Conservation (phyloP, 1,140 invertebrate genomes). For the Linepithema humile region DNA sequence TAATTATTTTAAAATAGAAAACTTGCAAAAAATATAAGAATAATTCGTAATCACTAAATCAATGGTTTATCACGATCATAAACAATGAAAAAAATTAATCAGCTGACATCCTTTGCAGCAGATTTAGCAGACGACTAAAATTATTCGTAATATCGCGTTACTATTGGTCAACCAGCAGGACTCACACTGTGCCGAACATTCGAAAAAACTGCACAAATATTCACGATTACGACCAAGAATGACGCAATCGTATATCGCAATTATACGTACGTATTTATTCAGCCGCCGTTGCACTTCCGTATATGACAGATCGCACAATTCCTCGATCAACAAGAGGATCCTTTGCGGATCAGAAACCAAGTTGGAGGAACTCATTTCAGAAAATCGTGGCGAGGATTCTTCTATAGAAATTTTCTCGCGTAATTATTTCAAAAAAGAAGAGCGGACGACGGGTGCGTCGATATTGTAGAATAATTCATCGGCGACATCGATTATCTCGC, state of each 20-base stretch:
- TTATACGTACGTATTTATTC: conserved; percentile 75
- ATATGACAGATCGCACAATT: conserved; percentile 73
- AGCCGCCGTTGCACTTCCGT: conserved; percentile 74
- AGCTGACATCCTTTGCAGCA: too few species aligned
- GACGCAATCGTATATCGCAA: background rate
- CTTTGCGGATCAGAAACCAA: conserved; percentile 29
- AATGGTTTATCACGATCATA: too few species aligned
- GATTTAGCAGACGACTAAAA: background rate
- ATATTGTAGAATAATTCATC: background rate
- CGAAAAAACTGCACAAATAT: background rate
- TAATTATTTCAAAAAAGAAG: background rate
- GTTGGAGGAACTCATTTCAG: conserved; percentile 44
- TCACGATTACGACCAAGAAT: background rate
- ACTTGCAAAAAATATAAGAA: too few species aligned
- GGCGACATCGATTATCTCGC: background rate
- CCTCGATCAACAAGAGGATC: conserved; percentile 72
- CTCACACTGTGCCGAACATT: background rate
- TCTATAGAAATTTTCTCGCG: background rate
- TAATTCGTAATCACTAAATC: too few species aligned
- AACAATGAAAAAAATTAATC: too few species aligned
- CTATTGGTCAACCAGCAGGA: background rate
- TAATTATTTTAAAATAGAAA: too few species aligned
- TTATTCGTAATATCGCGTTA: background rate
- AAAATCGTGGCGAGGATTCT: background rate
- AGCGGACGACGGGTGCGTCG: too few species aligned